These are phyloP conservation scores for Physeter macrocephalus DNA, from an alignment of 2,113 vertebrate species.

Conservation along the genomic window DNA sequence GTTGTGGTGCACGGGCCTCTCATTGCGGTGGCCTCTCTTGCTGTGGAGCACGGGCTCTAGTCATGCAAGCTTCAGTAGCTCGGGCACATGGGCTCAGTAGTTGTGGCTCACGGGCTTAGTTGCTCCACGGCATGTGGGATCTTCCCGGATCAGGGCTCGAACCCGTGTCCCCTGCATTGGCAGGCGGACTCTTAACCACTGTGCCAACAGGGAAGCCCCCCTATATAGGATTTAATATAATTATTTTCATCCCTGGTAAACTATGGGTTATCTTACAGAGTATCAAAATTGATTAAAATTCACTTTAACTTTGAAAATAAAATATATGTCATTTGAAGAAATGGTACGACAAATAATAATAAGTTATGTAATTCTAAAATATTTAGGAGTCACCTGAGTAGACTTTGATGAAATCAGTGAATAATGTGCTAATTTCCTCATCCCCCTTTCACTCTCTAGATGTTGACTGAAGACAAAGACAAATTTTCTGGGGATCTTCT, in stretches of 20 bases:
- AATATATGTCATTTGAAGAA: background rate
- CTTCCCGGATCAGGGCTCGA: no score
- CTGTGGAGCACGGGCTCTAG: no score
- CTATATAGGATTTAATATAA: background rate
- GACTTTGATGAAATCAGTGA: background rate
- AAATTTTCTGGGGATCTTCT: slow-evolving; percentile 78
- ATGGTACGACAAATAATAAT: background rate
- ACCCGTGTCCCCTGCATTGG: no score
- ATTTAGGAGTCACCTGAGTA: background rate
- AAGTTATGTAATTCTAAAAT: background rate
- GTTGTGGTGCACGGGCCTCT: no score
- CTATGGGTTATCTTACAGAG: background rate
- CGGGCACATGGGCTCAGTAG: no score
- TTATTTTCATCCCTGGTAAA: background rate
- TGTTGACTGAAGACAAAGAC: slow-evolving; percentile 75
- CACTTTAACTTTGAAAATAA: slow-evolving; percentile 18
- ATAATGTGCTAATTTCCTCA: background rate
- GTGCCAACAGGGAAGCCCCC: no score
- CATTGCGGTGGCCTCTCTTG: no score
- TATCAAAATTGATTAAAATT: slow-evolving; percentile 28
- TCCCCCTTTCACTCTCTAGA: slow-evolving; percentile 65
- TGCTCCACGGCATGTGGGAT: no score
- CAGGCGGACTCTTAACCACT: no score
- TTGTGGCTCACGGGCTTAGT: no score
- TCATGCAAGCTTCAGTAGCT: no score